phyloP scores from a whole-genome alignment of 1,140 invertebrate species.

The Dufourea novaeangliae region DNA sequence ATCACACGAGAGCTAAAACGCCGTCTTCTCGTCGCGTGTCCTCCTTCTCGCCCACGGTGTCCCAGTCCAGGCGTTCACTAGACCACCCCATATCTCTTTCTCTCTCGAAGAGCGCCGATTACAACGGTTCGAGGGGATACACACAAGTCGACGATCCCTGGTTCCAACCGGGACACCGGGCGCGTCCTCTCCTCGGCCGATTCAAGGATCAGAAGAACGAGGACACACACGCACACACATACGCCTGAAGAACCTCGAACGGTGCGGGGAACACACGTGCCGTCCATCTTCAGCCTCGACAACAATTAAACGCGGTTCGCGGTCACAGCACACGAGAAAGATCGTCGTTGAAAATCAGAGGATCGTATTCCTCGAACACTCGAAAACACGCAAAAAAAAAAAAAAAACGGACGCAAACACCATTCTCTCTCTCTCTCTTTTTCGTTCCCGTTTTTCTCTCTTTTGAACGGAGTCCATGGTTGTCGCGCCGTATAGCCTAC shows the following conservation, averaged over 20 bases:
- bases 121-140: too few relatives aligned
- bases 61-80: background rate
- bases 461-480: background rate
- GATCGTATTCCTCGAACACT: too few relatives aligned
- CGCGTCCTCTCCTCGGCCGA: slow-evolving; percentile 24
- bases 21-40: slow-evolving; percentile 8
- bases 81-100: background rate
- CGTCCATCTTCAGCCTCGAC: slow-evolving; percentile 35
- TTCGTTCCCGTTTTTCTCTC: too few relatives aligned
- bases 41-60: slow-evolving; percentile 34
- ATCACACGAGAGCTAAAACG: slow-evolving; percentile 68
- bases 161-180: slow-evolving; percentile 49
- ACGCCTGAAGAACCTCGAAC: slow-evolving; percentile 48
- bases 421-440: too few relatives aligned
- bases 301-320: too few relatives aligned
- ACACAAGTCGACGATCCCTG: too few relatives aligned
- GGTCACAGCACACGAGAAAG: slow-evolving; percentile 3
- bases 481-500: background rate
- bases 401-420: too few relatives aligned
- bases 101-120: background rate
- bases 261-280: background rate
- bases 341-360: background rate
- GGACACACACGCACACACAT: too few relatives aligned
- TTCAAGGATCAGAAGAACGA: slow-evolving; percentile 36
- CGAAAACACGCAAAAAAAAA: too few relatives aligned